These are phyloP conservation scores for Mastacembelus armatus DNA, from an alignment of 2,797 vertebrate genomes.

Conservation along the genomic window DNA sequence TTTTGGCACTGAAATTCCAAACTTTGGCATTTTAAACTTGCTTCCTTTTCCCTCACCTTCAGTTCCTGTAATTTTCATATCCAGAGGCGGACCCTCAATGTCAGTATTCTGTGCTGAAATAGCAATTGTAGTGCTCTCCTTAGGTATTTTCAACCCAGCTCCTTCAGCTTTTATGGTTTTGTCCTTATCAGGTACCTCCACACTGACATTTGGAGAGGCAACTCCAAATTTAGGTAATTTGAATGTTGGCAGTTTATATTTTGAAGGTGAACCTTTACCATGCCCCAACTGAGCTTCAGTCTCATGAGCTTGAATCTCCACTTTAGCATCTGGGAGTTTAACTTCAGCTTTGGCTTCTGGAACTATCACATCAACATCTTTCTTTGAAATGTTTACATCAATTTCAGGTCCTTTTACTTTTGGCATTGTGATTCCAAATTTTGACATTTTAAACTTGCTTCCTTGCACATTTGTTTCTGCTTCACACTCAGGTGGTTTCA, in stretches of 20 bases:
- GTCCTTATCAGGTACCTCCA: conserved; percentile 17
- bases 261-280: conserved; percentile 44
- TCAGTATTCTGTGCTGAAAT: conserved; percentile 2
- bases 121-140: not conserved
- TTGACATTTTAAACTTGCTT: conserved; percentile 46
- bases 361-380: conserved; percentile 22
- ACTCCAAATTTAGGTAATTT: conserved; percentile 63
- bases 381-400: conserved; percentile 36
- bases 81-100: not conserved
- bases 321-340: conserved; percentile 29
- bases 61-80: conserved; percentile 18
- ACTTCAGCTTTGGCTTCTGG: conserved; percentile 31
- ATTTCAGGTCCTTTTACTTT: conserved; percentile 38
- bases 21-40: conserved; percentile 19
- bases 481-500: too few relatives aligned
- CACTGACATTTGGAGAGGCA: not conserved
- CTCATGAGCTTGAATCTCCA: conserved; percentile 44
- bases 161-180: not conserved
- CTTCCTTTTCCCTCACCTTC: conserved; percentile 28
- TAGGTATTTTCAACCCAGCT: not conserved
- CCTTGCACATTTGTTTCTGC: too few relatives aligned
- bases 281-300: conserved; percentile 24
- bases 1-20: conserved; percentile 2
- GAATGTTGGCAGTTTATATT: conserved; percentile 65
- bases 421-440: not conserved